Evolutionary conservation across 2,888 invertebrate species (phyloP), one percentile per base, ranked within the genome.

Genomic region (Lamellibrachia columna): DNA sequence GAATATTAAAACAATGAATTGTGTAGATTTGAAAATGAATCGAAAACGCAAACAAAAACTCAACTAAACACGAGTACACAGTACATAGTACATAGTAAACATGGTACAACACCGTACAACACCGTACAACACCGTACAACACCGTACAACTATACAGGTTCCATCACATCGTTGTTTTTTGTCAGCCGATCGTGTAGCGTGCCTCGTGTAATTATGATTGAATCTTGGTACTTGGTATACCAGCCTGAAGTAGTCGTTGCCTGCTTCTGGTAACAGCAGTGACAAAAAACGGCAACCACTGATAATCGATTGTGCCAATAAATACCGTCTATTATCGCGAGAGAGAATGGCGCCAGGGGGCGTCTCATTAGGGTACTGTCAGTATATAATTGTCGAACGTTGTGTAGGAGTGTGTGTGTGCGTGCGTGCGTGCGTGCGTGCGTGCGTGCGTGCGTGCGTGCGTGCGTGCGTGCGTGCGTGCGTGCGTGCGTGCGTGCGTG

Each of bases 221-320:
- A 75, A 2, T 75, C 75, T 4, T 22, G 75, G 75, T 22, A 75
- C 40, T 40, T 40, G 40, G 40, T 40, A 40, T 40, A 40, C 75
- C 15, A 75, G 58, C 75, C 75, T 15, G 75, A 75, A 75, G n/a
- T 6, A 22, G 22, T 15, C 75, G 75, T 75, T 75, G 3, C 75
- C 15, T 75, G 22, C 22, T 75, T 11, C 75, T 15, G 75, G n/a
- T 75, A 75, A 75, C n/a, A 75, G 75, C 75, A 75, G 75, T 6
- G 11, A 6, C 75, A 75, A 75, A 75, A 75, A 75, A 75, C 75
- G n/a, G n/a, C 75, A 15, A 75, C 22, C 75, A 75, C 75, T 22
- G 75, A 75, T 75, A 75, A 75, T 75, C 75, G 75, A 75, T 75
- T 75, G 75, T 75, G 15, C 75, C 15, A 75, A 75, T 75, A 75